phyloP scores from a whole-genome alignment of 2,797 vertebrate genomes.

The Acropternis orthonyx region DNA sequence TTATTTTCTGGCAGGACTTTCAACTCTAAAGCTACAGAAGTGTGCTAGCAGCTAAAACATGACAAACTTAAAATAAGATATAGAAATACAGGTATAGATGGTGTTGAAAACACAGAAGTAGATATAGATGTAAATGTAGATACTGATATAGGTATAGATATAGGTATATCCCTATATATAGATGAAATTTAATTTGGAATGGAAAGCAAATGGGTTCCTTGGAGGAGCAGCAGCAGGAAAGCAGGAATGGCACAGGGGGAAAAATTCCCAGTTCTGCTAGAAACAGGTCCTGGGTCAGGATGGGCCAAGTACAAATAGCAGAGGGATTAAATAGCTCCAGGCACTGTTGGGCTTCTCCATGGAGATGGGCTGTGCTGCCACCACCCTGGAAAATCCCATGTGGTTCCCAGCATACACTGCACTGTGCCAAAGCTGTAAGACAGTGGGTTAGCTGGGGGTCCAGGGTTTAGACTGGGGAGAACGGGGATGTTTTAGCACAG shows the following conservation, averaged over 20 bases:
- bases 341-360: background rate
- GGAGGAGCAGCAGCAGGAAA: background rate
- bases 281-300: background rate
- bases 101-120: background rate
- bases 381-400: background rate
- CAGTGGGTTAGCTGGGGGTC: background rate
- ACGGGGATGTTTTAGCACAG: background rate
- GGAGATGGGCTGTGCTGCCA: background rate
- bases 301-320: background rate
- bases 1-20: background rate
- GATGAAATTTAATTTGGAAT: background rate
- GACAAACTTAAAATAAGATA: background rate
- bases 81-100: background rate
- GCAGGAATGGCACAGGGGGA: background rate
- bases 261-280: background rate
- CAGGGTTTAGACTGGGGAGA: background rate
- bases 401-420: background rate
- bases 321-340: background rate
- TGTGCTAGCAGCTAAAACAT: background rate
- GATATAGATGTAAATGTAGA: background rate
- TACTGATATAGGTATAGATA: too few relatives aligned
- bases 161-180: background rate
- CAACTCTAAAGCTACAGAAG: background rate
- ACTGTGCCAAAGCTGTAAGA: background rate
- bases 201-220: background rate